A percentile compares a stretch with the other conserved stretches of the same genome.
Conservation (phyloP, 2,113 vertebrate genomes). For the Glaucidium brasilianum region DNA sequence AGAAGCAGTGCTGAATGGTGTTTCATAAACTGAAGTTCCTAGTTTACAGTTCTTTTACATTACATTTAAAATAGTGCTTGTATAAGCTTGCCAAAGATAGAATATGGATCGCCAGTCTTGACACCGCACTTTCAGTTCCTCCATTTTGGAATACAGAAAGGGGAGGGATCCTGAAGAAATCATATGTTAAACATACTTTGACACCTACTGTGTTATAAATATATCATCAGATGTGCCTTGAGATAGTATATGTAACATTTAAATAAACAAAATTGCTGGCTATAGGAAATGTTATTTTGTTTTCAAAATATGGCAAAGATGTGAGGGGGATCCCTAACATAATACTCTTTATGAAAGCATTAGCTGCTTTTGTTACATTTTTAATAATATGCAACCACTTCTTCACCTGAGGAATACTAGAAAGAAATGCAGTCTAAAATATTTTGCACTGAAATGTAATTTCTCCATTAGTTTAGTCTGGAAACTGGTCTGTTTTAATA, state of each 20-base stretch:
- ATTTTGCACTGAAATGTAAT: conserved; percentile 98
- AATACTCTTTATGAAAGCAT: conserved; percentile 90
- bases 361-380: conserved; percentile 99
- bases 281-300: conserved; percentile 91
- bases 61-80: conserved; percentile 95
- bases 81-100: conserved; percentile 99
- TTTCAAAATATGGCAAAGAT: conserved; percentile 84
- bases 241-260: conserved; percentile 96
- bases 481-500: conserved; percentile 92
- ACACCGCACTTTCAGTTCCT: conserved; percentile 91
- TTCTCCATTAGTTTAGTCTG: conserved; percentile 92
- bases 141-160: conserved; percentile 86
- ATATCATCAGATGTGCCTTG: conserved; percentile 99
- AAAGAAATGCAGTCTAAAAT: conserved; percentile 90
- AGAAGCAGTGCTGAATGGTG: conserved; percentile 89
- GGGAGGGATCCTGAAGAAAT: conserved; percentile 86
- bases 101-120: conserved; percentile 91
- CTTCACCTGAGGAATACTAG: conserved; percentile 89
- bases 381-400: conserved; percentile 99
- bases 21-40: conserved; percentile 89
- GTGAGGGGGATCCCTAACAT: conserved; percentile 82
- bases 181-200: conserved; percentile 84
- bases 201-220: conserved; percentile 91
- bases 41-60: conserved; percentile 87
- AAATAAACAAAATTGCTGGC: conserved; percentile 90